Conservation (phyloP, 2,888 invertebrate species). For the Amphipoea lucens region DNA sequence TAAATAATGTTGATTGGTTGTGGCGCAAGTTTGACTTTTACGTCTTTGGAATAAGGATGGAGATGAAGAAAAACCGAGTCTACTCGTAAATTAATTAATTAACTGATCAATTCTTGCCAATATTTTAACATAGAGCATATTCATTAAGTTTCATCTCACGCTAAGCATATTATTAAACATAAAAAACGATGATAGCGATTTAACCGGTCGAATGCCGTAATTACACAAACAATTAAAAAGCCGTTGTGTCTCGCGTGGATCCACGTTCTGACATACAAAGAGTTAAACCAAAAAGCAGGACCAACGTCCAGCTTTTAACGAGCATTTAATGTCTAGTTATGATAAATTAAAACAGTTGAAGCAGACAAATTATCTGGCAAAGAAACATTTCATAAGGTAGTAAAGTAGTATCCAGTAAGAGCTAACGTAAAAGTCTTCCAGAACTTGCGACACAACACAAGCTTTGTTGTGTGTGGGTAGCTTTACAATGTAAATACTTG, state of each 20-base stretch:
- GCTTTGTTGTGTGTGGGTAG: constrained; percentile 78
- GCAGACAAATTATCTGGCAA: not conserved
- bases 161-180: not conserved
- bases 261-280: not conserved
- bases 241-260: not conserved
- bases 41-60: not conserved
- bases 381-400: not conserved
- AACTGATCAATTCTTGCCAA: constrained; percentile 36
- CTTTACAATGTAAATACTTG: constrained; percentile 77
- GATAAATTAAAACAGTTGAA: not conserved
- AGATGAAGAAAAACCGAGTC: not conserved
- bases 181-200: too few relatives aligned
- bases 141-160: too few relatives aligned
- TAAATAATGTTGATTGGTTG: constrained; percentile 59
- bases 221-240: not conserved
- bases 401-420: not conserved
- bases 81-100: not conserved
- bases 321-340: not conserved
- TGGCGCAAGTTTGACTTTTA: constrained; percentile 52
- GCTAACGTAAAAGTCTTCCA: constrained; percentile 18
- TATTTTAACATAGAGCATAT: not conserved
- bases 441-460: constrained; percentile 47
- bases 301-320: not conserved
- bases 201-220: too few relatives aligned
- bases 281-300: not conserved